A percentile compares a stretch with the other conserved stretches of the same genome.
Evolutionary conservation across 2,888 invertebrate species (phyloP).

Genomic region (Rhagophthalmus giganteus): DNA sequence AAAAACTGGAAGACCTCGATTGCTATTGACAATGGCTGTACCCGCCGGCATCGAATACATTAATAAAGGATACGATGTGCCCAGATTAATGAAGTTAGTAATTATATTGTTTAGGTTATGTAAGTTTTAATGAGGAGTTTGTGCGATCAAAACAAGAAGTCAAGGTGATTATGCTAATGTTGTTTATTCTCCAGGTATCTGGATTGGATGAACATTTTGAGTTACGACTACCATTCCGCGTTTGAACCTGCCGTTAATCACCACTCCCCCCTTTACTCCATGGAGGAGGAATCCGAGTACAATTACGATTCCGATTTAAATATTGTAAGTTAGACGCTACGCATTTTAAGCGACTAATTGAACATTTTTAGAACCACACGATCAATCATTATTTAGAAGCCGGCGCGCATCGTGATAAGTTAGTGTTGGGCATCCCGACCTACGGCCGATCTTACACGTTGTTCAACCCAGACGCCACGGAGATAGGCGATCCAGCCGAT

Average conservation of each 20-base stretch:
- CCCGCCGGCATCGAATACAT: conserved; percentile 93
- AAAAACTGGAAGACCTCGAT: conserved; percentile 77
- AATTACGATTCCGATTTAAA: conserved; percentile 86
- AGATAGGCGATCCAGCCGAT: conserved; percentile 86
- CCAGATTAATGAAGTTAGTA: conserved; percentile 77
- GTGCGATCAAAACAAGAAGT: too few relatives aligned
- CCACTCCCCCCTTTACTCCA: conserved; percentile 81
- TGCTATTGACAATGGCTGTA: conserved; percentile 90
- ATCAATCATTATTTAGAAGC: conserved; percentile 78
- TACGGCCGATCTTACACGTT: conserved; percentile 90
- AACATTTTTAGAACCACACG: conserved; percentile 73
- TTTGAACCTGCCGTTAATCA: conserved; percentile 90
- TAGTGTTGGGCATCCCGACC: conserved; percentile 85
- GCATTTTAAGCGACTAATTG: not conserved
- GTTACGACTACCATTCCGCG: conserved; percentile 92
- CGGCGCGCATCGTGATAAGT: conserved; percentile 78
- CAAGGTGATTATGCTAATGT: too few relatives aligned
- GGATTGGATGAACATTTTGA: conserved; percentile 89
- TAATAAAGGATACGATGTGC: conserved; percentile 90
- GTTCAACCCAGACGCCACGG: conserved; percentile 81
- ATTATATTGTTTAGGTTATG: not conserved
- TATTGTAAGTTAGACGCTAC: conserved; percentile 68
- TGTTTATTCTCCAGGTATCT: conserved; percentile 63
- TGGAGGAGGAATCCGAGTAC: conserved; percentile 83
- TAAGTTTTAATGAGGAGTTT: too few relatives aligned